Evolutionary conservation across 2,113 vertebrate genomes (phyloP), one percentile per base, ranked within the genome.

Genomic region (Atlantisia rogersi): DNA sequence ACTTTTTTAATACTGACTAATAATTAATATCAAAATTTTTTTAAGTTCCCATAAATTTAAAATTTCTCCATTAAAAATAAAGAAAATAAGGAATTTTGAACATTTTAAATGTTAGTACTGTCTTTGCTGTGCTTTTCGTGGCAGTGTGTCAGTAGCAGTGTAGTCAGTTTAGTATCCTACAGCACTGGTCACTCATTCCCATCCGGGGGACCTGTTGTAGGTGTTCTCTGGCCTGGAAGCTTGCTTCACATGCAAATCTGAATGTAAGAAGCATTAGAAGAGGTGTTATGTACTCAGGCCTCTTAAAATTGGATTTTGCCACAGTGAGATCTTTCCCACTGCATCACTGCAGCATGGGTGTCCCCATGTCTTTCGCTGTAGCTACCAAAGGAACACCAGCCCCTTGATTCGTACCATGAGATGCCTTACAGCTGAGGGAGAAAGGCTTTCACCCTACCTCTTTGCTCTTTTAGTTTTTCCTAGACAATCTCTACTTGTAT

Each of bases 201-300:
- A 9, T 3, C 3, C 39, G 5, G 3, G 19, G 5, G 2, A 63
- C 13, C 4, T 0, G 0, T 11, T 80, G n/a, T 11, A 59, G 25
- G 59, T 65, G 22, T 80, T 17, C 68, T 86, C 42, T 2, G 0
- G 3, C 25, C 17, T 78, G 11, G 39, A 73, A 7, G 5, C 37
- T 91, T 84, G 15, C 10, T 50, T 91, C 9, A 22, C 12, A 6
- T 40, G 32, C 25, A 67, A 91, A 91, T 6, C 9, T 69, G 58
- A 46, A 52, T 44, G 16, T 31, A 17, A 50, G 16, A 77, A 20
- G 10, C 22, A 10, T 11, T 58, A 39, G 15, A 2, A 22, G 9
- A 50, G 7, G 6, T 7, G 15, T 77, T 63, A 15, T 14, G 31
- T 19, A 31, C 12, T 31, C 37, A 59, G 68, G 5, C 5, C 3